Conservation (phyloP, 2,797 vertebrate genomes). For the Podargus strigoides region DNA sequence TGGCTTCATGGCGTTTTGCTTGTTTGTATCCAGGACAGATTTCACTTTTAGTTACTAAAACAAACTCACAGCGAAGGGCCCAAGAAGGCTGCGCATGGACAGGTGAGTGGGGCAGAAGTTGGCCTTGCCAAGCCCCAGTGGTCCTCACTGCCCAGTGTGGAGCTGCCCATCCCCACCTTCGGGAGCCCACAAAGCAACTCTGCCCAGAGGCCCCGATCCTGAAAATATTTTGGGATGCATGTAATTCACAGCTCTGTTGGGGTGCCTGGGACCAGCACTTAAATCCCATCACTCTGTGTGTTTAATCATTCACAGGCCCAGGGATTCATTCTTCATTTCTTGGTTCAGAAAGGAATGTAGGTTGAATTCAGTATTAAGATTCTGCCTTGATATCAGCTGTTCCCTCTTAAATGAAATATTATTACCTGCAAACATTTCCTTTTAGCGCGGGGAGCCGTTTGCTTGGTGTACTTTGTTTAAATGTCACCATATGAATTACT, state of each 20-base stretch:
- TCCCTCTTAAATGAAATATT: slow-evolving; percentile 42
- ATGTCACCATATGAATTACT: slow-evolving; percentile 61
- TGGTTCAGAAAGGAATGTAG: background rate
- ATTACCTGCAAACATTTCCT: slow-evolving; percentile 58
- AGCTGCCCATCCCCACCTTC: background rate
- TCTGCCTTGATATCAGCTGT: slow-evolving; percentile 36
- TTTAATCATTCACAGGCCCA: background rate
- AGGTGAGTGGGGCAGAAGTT: background rate
- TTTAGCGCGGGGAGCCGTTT: slow-evolving; percentile 33
- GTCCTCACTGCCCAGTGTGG: background rate
- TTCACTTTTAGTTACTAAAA: background rate
- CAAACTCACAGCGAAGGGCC: background rate
- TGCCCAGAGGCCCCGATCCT: background rate
- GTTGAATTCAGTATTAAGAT: slow-evolving; percentile 17
- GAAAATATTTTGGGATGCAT: background rate
- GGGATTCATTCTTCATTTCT: background rate
- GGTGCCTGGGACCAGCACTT: background rate
- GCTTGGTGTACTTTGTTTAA: slow-evolving; percentile 48
- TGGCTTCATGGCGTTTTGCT: background rate
- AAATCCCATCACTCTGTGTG: background rate
- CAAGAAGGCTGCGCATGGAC: background rate
- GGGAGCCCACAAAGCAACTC: background rate
- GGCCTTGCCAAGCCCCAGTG: rapidly evolving
- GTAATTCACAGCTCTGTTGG: background rate
- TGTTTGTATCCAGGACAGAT: background rate